Evolutionary conservation across 2,888 invertebrate genomes (phyloP).

Genomic region (Allophyes oxyacanthae): DNA sequence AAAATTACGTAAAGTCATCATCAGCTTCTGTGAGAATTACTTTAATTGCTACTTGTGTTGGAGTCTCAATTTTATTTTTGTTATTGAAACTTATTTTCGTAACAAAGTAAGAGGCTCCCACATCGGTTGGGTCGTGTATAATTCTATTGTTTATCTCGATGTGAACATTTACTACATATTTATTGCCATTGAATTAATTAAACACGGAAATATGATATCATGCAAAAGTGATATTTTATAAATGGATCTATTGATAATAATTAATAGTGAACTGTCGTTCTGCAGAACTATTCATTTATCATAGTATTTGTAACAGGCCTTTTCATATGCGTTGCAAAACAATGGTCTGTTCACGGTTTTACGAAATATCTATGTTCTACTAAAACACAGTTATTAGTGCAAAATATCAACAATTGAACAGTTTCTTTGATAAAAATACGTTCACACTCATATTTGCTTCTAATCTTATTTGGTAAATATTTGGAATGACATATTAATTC

Average conservation of each 20-base stretch:
- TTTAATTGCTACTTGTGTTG: slow-evolving; percentile 80
- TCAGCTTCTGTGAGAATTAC: slow-evolving; percentile 78
- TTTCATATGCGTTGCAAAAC: slow-evolving; percentile 80
- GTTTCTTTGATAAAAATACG: slow-evolving; percentile 57
- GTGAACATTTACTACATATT: slow-evolving; percentile 56
- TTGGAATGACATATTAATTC: slow-evolving; percentile 22
- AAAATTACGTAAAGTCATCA: slow-evolving; percentile 79
- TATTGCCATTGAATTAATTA: slow-evolving; percentile 57
- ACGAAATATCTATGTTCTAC: slow-evolving; percentile 74
- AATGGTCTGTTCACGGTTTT: slow-evolving; percentile 81
- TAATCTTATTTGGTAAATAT: slow-evolving; percentile 32
- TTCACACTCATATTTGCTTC: slow-evolving; percentile 38
- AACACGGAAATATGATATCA: slow-evolving; percentile 68
- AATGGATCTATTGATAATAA: slow-evolving; percentile 68
- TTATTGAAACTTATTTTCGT: slow-evolving; percentile 78
- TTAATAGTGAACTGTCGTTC: slow-evolving; percentile 74
- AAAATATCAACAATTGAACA: slow-evolving; percentile 66
- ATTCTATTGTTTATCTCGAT: slow-evolving; percentile 58
- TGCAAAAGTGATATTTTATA: slow-evolving; percentile 60
- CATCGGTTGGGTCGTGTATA: slow-evolving; percentile 54
- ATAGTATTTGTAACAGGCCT: slow-evolving; percentile 74
- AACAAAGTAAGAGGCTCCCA: slow-evolving; percentile 76
- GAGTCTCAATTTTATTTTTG: slow-evolving; percentile 72
- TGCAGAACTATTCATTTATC: slow-evolving; percentile 77
- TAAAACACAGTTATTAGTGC: slow-evolving; percentile 68